These are phyloP conservation scores for Apostichopus japonicus DNA, from an alignment of 35 echinoderm and acorn worm genomes.

Conservation along the genomic window DNA sequence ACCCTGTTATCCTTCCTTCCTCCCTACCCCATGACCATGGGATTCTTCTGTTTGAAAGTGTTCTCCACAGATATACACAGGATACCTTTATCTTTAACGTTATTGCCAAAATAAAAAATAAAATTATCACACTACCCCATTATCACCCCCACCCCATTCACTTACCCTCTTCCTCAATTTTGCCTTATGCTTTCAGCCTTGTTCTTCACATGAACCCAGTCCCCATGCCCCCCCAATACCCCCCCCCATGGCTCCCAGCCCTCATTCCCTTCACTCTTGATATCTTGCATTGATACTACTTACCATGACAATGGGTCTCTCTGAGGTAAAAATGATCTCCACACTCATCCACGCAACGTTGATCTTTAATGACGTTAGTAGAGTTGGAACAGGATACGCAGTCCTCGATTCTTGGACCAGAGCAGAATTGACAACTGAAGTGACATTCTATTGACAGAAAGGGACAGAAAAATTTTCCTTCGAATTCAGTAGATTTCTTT, in stretches of 20 bases:
- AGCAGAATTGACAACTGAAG: constrained; percentile 78
- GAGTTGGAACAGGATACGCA: constrained; percentile 90
- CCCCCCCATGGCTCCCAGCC: too few species aligned
- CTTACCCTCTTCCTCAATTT: background rate
- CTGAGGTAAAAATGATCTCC: constrained; percentile 70
- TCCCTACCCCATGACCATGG: too few species aligned
- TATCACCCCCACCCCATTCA: background rate
- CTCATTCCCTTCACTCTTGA: background rate
- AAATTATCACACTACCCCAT: background rate
- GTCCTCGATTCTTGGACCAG: constrained; percentile 80
- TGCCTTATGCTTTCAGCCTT: too few species aligned
- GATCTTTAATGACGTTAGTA: constrained; percentile 70
- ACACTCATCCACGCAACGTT: constrained; percentile 80
- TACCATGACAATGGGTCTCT: constrained; percentile 67
- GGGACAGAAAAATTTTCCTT: background rate
- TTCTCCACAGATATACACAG: too few species aligned
- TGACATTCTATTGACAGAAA: constrained; percentile 74
- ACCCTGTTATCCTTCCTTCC: too few species aligned
- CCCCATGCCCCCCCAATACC: too few species aligned
- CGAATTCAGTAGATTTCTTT: too few species aligned
- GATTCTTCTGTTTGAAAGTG: too few species aligned
- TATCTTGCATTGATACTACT: constrained; percentile 27
- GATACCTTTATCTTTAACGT: too few species aligned
- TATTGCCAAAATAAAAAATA: background rate
- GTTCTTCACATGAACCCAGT: too few species aligned